Evolutionary conservation across 2,113 vertebrate genomes (phyloP), one percentile per base, ranked within the genome.

Genomic region (Ivindomyrus marchei): DNA sequence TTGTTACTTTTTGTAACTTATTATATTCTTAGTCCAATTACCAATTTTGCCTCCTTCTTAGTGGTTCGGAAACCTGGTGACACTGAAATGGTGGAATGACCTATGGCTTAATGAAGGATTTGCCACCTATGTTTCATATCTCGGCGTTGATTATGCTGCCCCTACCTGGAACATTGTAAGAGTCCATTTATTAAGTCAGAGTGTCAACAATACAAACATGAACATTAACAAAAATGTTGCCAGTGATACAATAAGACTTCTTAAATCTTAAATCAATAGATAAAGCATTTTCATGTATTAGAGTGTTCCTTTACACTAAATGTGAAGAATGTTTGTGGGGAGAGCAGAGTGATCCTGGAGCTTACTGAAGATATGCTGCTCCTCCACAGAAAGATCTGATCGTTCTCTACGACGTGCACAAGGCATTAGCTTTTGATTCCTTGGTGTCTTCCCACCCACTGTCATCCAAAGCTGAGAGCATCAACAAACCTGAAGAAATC

Each of bases 51-150:
- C 39, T 88, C 53, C 80, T 66, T 80, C 56, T 9, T 94, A 99
- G 98, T 98, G 98, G 98, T 98, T 99, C 2, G 98, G 98, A 56
- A 98, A 99, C 93, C 94, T 98, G 91, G 98, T 98, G 92, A 99
- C 98, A 0, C 93, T 96, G 39, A 94, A 13, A 3, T 99, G 98
- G 98, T 98, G 98, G 98, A 98, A 97, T 0, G 97, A 98, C 93
- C 92, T 99, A 91, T 99, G 98, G 98, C 95, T 99, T 88, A 99
- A 98, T 0, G 98, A 98, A 90, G 98, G 98, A 10, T 99, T 99
- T 0, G 98, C 98, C 49, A 97, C 97, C 1, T 99, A 98, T 0
- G 96, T 98, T 85, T 95, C 97, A 74, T 98, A 97, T 87, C 95
- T 99, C 42, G 98, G 97, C 0, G 97, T 94, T 0, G 0, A 97